Conservation (phyloP, 2,797 vertebrate genomes). For the Choloepus didactylus region DNA sequence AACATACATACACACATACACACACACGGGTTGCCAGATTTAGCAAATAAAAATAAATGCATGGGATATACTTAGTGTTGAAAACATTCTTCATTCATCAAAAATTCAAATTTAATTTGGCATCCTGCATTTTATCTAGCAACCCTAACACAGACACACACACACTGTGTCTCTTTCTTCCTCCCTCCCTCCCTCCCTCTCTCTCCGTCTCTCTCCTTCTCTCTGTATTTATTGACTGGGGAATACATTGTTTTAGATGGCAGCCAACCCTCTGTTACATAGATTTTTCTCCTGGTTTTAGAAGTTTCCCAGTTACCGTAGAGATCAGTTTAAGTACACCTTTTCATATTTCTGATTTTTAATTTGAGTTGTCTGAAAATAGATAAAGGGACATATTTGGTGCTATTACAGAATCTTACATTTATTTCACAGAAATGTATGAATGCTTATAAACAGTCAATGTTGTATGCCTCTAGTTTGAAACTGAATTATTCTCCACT, state of each 20-base stretch:
- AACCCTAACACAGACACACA: neutral
- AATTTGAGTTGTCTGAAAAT: constrained; percentile 44
- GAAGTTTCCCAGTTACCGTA: neutral
- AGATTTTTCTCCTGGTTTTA: constrained; percentile 27
- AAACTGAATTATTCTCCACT: neutral
- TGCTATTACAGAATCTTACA: neutral
- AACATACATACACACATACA: neutral
- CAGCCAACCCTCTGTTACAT: neutral
- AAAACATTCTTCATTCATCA: neutral
- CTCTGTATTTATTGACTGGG: neutral
- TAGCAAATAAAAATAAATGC: constrained; percentile 42
- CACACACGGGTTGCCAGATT: neutral
- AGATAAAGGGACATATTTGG: neutral
- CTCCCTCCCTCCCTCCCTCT: too few relatives aligned
- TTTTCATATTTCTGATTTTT: constrained; percentile 47
- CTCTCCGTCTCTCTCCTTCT: too few relatives aligned
- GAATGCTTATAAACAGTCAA: neutral
- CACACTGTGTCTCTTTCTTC: neutral
- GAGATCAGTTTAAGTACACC: neutral
- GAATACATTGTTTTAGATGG: neutral
- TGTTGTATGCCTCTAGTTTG: neutral
- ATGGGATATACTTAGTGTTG: neutral
- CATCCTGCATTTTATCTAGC: neutral
- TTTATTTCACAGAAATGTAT: constrained; percentile 30
- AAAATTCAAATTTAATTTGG: constrained; percentile 5